Conservation (phyloP, 2,113 vertebrate species). For the Prochilodus magdalenae region DNA sequence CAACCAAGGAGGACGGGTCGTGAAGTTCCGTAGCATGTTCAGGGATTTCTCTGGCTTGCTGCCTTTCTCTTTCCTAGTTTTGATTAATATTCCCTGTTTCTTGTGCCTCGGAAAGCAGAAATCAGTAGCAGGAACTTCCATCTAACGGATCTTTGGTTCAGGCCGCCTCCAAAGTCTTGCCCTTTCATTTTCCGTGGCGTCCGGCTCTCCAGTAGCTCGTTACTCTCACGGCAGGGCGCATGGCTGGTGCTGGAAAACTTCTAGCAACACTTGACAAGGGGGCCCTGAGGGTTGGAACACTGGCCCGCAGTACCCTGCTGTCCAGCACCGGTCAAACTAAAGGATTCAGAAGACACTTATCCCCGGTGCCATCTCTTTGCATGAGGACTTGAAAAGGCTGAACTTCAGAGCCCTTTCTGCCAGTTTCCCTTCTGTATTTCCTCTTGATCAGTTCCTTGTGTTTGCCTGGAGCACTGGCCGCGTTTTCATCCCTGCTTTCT, state of each 20-base stretch:
- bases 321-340: slow-evolving; percentile 20
- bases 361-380: slow-evolving; percentile 28
- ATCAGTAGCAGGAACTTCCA: slow-evolving; percentile 39
- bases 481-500: slow-evolving; percentile 60
- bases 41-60: not conserved
- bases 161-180: slow-evolving; percentile 19
- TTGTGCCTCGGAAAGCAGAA: not conserved
- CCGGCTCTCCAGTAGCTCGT: slow-evolving; percentile 54
- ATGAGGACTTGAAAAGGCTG: slow-evolving; percentile 16
- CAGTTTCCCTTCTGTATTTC: slow-evolving; percentile 11
- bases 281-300: slow-evolving; percentile 30
- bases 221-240: slow-evolving; percentile 47
- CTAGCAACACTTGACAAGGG: slow-evolving; percentile 13
- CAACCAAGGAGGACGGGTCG: not conserved
- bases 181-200: slow-evolving; percentile 51
- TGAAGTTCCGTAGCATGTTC: not conserved
- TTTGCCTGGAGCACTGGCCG: slow-evolving; percentile 62
- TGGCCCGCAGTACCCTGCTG: slow-evolving; percentile 25
- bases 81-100: not conserved
- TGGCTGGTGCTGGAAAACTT: slow-evolving; percentile 6
- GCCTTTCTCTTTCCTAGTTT: not conserved
- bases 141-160: not conserved
- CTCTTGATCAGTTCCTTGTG: slow-evolving; percentile 70
- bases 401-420: slow-evolving; percentile 28
- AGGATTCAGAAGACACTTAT: slow-evolving; percentile 23